A percentile compares a stretch with the other conserved stretches of the same genome.
These are phyloP conservation scores for Leucophora obtusa DNA, from an alignment of 2,888 invertebrate genomes.

Conservation along the genomic window DNA sequence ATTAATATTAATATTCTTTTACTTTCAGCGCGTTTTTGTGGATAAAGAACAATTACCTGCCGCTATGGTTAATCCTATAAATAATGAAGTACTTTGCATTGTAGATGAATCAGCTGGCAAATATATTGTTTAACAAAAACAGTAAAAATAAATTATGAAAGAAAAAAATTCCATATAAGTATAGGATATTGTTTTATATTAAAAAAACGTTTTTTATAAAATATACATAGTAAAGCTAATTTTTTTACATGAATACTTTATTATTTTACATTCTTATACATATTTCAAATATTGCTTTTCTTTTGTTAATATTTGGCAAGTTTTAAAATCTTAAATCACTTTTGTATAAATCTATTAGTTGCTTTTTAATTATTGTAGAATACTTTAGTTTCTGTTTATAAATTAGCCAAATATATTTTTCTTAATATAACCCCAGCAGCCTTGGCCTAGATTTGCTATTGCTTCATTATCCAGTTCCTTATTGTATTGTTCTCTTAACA, in stretches of 20 bases:
- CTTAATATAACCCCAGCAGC: slow-evolving; percentile 71
- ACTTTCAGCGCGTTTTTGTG: slow-evolving; percentile 86
- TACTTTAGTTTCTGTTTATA: slow-evolving; percentile 18
- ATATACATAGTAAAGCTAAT: slow-evolving; percentile 33
- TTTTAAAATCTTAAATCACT: slow-evolving; percentile 44
- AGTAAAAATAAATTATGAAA: not conserved
- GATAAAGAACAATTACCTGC: slow-evolving; percentile 89
- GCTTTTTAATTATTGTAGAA: slow-evolving; percentile 22
- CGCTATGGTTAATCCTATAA: slow-evolving; percentile 84
- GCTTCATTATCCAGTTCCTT: slow-evolving; percentile 74
- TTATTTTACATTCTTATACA: slow-evolving; percentile 24
- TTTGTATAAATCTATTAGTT: slow-evolving; percentile 32
- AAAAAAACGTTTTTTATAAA: slow-evolving; percentile 26
- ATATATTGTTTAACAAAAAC: slow-evolving; percentile 37
- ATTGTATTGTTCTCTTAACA: slow-evolving; percentile 80
- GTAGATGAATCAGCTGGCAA: slow-evolving; percentile 81
- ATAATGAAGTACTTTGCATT: slow-evolving; percentile 85
- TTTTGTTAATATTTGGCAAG: slow-evolving; percentile 54
- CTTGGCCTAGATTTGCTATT: slow-evolving; percentile 67
- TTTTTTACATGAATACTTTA: slow-evolving; percentile 35
- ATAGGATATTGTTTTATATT: slow-evolving; percentile 5
- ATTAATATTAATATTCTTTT: slow-evolving; percentile 3
- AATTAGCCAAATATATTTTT: slow-evolving; percentile 74
- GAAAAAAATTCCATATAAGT: too few species aligned
- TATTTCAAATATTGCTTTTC: slow-evolving; percentile 22